phyloP scores from a whole-genome alignment of 2,888 invertebrate genomes.

The Peribatodes rhomboidaria region DNA sequence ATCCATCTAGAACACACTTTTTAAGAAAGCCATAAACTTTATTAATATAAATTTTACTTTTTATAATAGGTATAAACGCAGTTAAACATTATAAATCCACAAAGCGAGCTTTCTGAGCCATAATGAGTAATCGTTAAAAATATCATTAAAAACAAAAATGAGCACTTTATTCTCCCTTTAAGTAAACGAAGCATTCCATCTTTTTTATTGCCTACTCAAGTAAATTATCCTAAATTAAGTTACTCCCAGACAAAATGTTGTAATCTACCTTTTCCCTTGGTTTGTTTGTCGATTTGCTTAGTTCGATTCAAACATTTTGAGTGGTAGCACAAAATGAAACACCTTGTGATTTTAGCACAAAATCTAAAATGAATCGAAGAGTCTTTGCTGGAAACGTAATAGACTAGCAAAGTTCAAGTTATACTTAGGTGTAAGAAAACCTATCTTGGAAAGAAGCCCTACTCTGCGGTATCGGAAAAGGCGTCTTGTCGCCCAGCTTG shows the following conservation, averaged over 20 bases:
- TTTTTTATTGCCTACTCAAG: conserved; percentile 45
- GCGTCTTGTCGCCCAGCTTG: neutral
- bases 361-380: too few relatives aligned
- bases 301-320: neutral
- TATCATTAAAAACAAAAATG: conserved; percentile 35
- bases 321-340: neutral
- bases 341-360: too few relatives aligned
- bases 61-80: conserved; percentile 4
- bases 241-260: conserved; percentile 1
- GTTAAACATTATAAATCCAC: neutral
- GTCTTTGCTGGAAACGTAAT: neutral
- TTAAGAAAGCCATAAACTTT: too few relatives aligned
- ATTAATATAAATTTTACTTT: neutral
- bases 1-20: too few relatives aligned
- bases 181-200: conserved; percentile 39
- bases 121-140: conserved; percentile 30
- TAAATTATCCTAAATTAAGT: conserved; percentile 40
- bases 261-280: neutral
- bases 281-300: neutral
- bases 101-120: neutral
- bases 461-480: conserved; percentile 55
- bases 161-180: conserved; percentile 35
- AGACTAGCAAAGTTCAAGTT: neutral
- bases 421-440: neutral
- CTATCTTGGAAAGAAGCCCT: conserved; percentile 59